Percentiles rank a stretch among this genome's conserved stretches.
phyloP scores from a whole-genome alignment of 2,113 vertebrate genomes.

The Hippocampus abdominalis region DNA sequence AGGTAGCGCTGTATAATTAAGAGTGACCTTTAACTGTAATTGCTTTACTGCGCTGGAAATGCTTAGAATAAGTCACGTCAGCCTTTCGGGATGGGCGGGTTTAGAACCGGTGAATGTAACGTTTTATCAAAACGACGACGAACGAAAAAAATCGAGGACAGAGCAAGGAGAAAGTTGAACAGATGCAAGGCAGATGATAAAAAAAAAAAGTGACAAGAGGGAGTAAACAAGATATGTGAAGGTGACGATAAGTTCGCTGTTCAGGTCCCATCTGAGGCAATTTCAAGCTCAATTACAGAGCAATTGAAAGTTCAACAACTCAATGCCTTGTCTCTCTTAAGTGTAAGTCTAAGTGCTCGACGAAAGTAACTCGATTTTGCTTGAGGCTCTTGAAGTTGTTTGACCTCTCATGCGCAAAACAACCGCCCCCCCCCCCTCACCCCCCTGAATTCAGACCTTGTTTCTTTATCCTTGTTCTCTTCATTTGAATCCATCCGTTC shows the following conservation, averaged over 20 bases:
- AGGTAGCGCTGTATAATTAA: too few species aligned
- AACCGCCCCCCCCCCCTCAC: too few species aligned
- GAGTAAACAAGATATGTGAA: conserved; percentile 17
- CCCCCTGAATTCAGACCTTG: not conserved
- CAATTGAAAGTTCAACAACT: conserved; percentile 26
- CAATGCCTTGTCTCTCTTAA: not conserved
- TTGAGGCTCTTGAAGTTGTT: not conserved
- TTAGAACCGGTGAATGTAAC: too few species aligned
- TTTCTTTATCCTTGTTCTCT: conserved; percentile 15
- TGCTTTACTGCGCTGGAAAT: too few species aligned
- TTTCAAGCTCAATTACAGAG: conserved; percentile 48
- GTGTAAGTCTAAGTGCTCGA: not conserved
- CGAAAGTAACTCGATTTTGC: not conserved
- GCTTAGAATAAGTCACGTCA: too few species aligned
- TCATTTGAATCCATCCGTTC: conserved; percentile 11
- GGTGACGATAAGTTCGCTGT: conserved; percentile 30
- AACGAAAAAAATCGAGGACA: not conserved
- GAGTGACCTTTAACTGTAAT: too few species aligned
- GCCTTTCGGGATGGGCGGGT: not conserved
- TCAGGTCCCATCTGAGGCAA: conserved; percentile 14
- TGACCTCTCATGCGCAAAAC: not conserved
- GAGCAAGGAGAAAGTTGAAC: not conserved
- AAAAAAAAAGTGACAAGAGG: conserved; percentile 13
- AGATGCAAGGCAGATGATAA: not conserved
- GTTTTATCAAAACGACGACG: too few species aligned